Evolutionary conservation across 2,888 invertebrate species (phyloP).

Genomic region (Leucania comma): DNA sequence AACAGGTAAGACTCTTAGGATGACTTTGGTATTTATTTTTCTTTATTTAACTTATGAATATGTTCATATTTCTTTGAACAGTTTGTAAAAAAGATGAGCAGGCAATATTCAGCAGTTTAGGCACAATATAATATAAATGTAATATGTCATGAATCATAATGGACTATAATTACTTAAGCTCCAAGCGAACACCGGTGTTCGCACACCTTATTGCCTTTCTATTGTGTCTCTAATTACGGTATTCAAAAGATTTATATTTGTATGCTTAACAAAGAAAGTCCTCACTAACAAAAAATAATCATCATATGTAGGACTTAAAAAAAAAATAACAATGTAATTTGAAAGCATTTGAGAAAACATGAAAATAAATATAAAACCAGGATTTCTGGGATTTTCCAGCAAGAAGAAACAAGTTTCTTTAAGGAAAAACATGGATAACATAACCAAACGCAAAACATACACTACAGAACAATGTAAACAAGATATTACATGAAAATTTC

Average conservation of each 20-base stretch:
- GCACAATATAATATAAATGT: not conserved
- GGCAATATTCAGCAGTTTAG: not conserved
- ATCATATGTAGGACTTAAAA: too few species aligned
- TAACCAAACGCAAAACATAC: not conserved
- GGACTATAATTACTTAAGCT: too few species aligned
- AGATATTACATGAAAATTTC: constrained; percentile 16
- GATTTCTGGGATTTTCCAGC: not conserved
- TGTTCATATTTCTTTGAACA: not conserved
- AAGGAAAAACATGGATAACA: constrained; percentile 5
- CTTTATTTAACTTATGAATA: not conserved
- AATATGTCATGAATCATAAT: not conserved
- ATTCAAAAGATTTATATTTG: too few species aligned
- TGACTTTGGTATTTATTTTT: not conserved
- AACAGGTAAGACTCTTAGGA: not conserved
- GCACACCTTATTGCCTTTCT: too few species aligned
- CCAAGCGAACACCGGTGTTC: too few species aligned
- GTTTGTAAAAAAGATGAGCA: not conserved
- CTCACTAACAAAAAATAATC: not conserved
- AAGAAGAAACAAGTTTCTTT: not conserved
- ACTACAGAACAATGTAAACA: constrained; percentile 14
- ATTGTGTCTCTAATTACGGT: too few species aligned
- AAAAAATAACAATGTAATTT: not conserved
- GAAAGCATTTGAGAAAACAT: not conserved
- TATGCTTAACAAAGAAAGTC: not conserved
- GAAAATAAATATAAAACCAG: not conserved